Percentiles rank a stretch among this genome's conserved stretches.
Conservation (phyloP, 2,888 invertebrate species). For the Crocallis elinguaria region DNA sequence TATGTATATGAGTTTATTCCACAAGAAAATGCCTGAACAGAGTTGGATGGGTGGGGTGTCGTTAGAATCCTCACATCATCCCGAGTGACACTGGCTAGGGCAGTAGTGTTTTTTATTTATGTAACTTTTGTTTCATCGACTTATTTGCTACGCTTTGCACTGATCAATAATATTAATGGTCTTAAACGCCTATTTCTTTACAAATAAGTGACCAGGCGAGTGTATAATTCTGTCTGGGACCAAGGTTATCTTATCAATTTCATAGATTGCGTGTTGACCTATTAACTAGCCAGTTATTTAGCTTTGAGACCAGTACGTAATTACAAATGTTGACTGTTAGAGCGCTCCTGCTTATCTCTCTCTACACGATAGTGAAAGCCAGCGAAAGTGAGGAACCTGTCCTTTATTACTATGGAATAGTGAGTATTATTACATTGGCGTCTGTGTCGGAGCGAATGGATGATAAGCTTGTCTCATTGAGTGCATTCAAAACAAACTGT, state of each 20-base stretch:
- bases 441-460: background rate
- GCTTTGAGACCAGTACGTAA: constrained; percentile 30
- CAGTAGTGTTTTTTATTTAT: no score
- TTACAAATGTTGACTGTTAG: constrained; percentile 54
- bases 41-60: no score
- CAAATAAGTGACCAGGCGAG: background rate
- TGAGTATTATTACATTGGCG: no score
- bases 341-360: constrained; percentile 45
- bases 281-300: constrained; percentile 44
- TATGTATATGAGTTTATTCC: no score
- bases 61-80: no score
- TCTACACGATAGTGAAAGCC: constrained; percentile 37
- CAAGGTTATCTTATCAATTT: constrained; percentile 68
- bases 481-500: background rate
- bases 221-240: constrained; percentile 4
- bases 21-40: no score
- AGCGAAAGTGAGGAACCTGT: constrained; percentile 57
- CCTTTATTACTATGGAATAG: constrained; percentile 74
- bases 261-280: constrained; percentile 50
- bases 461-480: background rate
- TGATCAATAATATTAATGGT: no score
- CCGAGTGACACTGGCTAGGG: no score
- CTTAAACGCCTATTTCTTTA: background rate
- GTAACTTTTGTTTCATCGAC: no score
- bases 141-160: no score